phyloP scores from a whole-genome alignment of 2,113 vertebrate species.

The Chaenocephalus aceratus region DNA sequence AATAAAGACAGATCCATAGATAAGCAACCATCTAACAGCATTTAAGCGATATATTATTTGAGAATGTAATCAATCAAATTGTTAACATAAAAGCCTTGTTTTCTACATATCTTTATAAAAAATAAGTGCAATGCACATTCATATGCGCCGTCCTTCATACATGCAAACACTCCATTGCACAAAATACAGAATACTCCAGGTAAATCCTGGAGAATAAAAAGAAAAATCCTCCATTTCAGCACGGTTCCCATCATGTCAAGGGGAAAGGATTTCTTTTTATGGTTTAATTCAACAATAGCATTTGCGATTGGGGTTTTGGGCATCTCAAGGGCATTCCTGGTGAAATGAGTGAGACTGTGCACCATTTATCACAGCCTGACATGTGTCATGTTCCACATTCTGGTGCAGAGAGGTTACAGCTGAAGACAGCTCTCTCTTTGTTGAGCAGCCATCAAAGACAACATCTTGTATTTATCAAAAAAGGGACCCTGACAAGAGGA shows the following conservation, averaged over 20 bases:
- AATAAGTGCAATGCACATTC: neutral
- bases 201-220: constrained; percentile 43
- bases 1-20: neutral
- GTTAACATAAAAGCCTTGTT: neutral
- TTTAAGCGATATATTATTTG: neutral
- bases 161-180: constrained; percentile 14
- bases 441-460: constrained; percentile 94
- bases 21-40: neutral
- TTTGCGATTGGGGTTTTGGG: constrained; percentile 97
- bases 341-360: constrained; percentile 99
- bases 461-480: constrained; percentile 84
- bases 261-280: constrained; percentile 89
- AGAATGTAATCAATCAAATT: neutral
- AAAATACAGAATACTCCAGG: constrained; percentile 33
- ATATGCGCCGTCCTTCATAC: neutral
- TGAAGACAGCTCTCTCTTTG: constrained; percentile 96
- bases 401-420: constrained; percentile 98
- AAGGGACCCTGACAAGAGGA: constrained; percentile 58
- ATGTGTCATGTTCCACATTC: constrained; percentile 99
- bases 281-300: constrained; percentile 99
- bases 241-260: constrained; percentile 78
- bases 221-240: constrained; percentile 55
- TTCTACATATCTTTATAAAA: neutral
- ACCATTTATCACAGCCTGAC: constrained; percentile 99
- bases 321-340: constrained; percentile 99